phyloP scores from a whole-genome alignment of 2,888 invertebrate species.

The Dascillus cervinus region DNA sequence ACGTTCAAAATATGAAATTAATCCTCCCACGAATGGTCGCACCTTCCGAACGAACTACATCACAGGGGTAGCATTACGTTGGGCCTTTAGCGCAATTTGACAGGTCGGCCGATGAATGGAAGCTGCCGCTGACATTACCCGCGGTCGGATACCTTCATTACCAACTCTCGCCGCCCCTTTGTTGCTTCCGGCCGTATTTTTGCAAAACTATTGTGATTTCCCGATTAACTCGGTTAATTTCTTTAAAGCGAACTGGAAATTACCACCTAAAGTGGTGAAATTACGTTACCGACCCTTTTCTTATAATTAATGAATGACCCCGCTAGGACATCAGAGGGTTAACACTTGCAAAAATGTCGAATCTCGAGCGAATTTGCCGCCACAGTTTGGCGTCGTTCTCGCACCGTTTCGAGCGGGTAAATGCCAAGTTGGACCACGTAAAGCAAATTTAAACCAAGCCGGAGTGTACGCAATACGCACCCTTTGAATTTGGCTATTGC shows the following conservation, averaged over 20 bases:
- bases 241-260: background rate
- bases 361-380: conserved; percentile 7
- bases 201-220: background rate
- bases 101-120: conserved; percentile 16
- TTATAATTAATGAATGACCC: conserved; percentile 29
- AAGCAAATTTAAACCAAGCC: conserved; percentile 17
- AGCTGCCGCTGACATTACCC: conserved; percentile 19
- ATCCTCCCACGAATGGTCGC: no score
- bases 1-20: no score
- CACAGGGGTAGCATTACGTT: conserved; percentile 13
- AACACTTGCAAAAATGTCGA: conserved; percentile 24
- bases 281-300: conserved; percentile 23
- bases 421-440: conserved; percentile 10
- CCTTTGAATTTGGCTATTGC: conserved; percentile 28
- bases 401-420: conserved; percentile 5
- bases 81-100: conserved; percentile 19
- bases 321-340: conserved; percentile 24
- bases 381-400: conserved; percentile 1
- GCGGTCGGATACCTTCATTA: conserved; percentile 21
- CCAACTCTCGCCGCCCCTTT: conserved; percentile 1
- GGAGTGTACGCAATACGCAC: conserved; percentile 18
- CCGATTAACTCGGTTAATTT: background rate
- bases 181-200: background rate
- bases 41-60: no score
- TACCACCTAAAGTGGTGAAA: conserved; percentile 12